These are phyloP conservation scores for Potamilus streckersoni DNA, from an alignment of 1,140 invertebrate genomes.

Conservation along the genomic window DNA sequence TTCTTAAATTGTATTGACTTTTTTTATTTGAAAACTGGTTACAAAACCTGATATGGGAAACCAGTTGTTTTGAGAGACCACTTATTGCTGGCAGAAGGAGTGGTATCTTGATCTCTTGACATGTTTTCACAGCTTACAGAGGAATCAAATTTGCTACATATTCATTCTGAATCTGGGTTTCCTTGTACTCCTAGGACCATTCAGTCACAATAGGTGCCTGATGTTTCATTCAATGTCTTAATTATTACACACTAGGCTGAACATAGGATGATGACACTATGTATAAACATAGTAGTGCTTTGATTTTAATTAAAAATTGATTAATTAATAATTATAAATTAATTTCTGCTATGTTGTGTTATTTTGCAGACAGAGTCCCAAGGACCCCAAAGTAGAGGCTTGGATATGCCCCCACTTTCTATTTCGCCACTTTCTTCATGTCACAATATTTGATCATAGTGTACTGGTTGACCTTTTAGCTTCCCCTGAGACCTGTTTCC, in stretches of 20 bases:
- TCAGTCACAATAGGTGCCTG: neutral
- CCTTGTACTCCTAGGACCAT: too few relatives aligned
- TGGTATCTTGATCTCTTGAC: too few relatives aligned
- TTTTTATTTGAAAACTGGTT: too few relatives aligned
- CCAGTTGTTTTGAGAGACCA: too few relatives aligned
- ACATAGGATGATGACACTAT: too few relatives aligned
- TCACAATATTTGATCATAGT: constrained; percentile 74
- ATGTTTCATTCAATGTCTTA: neutral
- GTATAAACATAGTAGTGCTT: neutral
- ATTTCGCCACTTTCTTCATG: constrained; percentile 17
- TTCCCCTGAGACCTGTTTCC: constrained; percentile 91
- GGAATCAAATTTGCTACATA: too few relatives aligned
- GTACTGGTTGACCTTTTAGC: constrained; percentile 88
- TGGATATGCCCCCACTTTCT: constrained; percentile 26
- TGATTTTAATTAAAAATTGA: too few relatives aligned
- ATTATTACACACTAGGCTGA: neutral
- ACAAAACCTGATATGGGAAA: too few relatives aligned
- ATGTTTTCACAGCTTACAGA: too few relatives aligned
- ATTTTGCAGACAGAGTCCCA: neutral
- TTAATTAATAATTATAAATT: neutral
- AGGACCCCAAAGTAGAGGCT: neutral
- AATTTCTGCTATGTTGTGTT: neutral
- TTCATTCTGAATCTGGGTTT: too few relatives aligned
- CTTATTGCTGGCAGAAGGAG: too few relatives aligned
- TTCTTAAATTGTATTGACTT: too few relatives aligned